These are phyloP conservation scores for Emmelina monodactyla DNA, from an alignment of 2,888 invertebrate species.

Conservation along the genomic window DNA sequence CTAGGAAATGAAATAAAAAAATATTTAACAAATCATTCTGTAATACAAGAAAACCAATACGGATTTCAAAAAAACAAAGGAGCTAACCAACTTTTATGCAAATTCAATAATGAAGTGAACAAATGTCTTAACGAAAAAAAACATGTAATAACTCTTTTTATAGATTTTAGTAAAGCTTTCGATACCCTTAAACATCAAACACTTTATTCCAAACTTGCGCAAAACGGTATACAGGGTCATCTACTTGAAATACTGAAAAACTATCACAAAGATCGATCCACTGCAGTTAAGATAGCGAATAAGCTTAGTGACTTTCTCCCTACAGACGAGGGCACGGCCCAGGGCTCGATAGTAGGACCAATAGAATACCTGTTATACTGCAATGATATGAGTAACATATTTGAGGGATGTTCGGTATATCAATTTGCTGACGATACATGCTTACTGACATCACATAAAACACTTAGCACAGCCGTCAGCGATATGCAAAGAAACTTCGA, in stretches of 20 bases:
- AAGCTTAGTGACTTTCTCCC: background rate
- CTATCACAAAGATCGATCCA: background rate
- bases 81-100: constrained; percentile 2
- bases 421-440: background rate
- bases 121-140: background rate
- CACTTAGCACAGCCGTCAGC: background rate
- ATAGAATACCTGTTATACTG: background rate
- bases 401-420: background rate
- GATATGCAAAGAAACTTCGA: background rate
- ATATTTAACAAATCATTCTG: background rate
- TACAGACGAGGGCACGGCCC: background rate
- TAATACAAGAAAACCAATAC: constrained; percentile 7
- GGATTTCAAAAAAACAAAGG: constrained; percentile 7
- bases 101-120: constrained; percentile 6
- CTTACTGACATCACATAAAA: background rate
- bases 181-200: background rate
- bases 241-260: background rate
- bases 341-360: background rate
- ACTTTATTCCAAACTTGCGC: background rate
- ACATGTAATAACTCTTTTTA: background rate
- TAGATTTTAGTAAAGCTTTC: constrained; percentile 1
- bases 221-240: background rate
- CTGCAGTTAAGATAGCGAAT: background rate
- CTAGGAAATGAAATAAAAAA: constrained; percentile 4
- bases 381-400: background rate